Conservation (phyloP, 2,797 vertebrate genomes). For the Notamacropus eugenii region DNA sequence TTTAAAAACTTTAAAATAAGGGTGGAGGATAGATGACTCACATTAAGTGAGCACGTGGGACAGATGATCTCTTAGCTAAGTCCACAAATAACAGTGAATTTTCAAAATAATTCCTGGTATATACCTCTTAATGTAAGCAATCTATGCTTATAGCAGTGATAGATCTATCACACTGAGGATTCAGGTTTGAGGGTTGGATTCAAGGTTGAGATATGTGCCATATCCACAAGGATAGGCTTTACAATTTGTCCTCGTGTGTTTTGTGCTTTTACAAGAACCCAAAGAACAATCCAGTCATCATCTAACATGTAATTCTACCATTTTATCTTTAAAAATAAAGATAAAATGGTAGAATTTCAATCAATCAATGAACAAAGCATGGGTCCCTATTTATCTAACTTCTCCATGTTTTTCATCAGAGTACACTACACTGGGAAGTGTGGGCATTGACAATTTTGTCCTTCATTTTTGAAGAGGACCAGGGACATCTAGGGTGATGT, state of each 20-base stretch:
- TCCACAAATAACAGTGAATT: not conserved
- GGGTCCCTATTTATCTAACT: conserved; percentile 46
- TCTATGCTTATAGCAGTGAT: not conserved
- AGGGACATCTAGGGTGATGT: not conserved
- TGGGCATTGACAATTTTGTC: no score
- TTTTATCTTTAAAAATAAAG: conserved; percentile 29
- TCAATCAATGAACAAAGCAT: conserved; percentile 59
- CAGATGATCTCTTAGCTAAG: not conserved
- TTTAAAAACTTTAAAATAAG: not conserved
- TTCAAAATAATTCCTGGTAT: not conserved
- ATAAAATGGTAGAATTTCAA: not conserved
- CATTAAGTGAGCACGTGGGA: not conserved
- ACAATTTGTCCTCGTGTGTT: not conserved
- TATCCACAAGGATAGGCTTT: not conserved
- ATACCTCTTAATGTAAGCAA: not conserved
- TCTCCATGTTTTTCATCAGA: conserved; percentile 63
- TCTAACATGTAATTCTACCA: conserved; percentile 32
- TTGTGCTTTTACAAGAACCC: conserved; percentile 23
- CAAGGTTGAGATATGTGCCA: not conserved
- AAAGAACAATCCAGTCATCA: conserved; percentile 40
- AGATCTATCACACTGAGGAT: not conserved
- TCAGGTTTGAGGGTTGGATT: not conserved
- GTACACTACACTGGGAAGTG: not conserved
- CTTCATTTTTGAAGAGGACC: not conserved
- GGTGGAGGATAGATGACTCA: not conserved